Evolutionary conservation across 37 sponge, comb jelly and placozoan genomes (phyloP), one percentile per base, ranked within the genome.

Genomic region (Ianthella basta): DNA sequence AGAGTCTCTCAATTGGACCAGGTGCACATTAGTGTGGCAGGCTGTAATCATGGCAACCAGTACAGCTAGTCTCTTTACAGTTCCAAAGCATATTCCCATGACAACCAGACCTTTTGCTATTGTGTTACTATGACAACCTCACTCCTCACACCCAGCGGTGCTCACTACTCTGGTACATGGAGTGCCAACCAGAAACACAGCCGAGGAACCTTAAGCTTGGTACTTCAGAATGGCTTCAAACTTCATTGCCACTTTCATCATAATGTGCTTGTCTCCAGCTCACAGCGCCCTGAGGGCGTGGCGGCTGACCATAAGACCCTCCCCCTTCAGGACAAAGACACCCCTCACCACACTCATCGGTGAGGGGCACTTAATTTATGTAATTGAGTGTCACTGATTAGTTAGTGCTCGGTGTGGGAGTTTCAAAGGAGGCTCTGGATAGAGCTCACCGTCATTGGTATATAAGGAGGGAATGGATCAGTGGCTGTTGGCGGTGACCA

Each of bases 141-240:
- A 15, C 13, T 33, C 56, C 21, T 34, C 35, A 21, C 15, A 19
- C 79, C 15, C 57, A 95, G 93, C 85, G 97, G 97, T n/a, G 91
- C 90, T 15, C 41, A 54, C 81, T 97, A 92, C 82, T 84, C 53
- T 34, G 97, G 97, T 19, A 86, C 80, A 55, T 97, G 97, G 97
- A 10, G 3, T 1, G 32, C 67, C 38, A 88, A 94, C 82, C 56
- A 55, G 87, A 97, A 97, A 65, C 87, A 97, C 34, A 95, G 97
- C 4, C 33, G 57, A 21, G 95, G 95, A 15, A 72, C 44, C n/a
- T n/a, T n/a, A n/a, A n/a, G n/a, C 63, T 92, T 88, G 56, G 65
- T 84, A 16, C 82, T 88, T 24, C 89, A 87, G 80, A 94, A 83
- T 82, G 93, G 97, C 30, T 53, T 67, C 30, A 78, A 72, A 23